Evolutionary conservation across 1,140 invertebrate species (phyloP), one percentile per base, ranked within the genome.

Genomic region (Brachionus koreanus): DNA sequence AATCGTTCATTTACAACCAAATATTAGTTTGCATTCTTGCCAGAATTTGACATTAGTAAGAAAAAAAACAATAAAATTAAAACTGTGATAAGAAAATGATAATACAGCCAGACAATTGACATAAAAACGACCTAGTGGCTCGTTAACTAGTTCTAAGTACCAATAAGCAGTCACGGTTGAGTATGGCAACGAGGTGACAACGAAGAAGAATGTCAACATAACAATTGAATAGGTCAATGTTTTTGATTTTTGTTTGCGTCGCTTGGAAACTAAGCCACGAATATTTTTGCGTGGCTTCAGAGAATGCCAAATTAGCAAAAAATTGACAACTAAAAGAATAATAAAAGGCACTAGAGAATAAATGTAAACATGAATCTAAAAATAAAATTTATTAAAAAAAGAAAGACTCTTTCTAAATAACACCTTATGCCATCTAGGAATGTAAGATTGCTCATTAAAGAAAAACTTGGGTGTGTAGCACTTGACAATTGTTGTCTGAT

Each of bases 161-260:
- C 65, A 69, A 39, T 69, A 69, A 35, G 65, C 65, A 69, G 65
- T 19, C 19, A 16, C 65, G n/a, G 37, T 69, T 43, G 65, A 39
- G 19, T 69, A 69, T n/a, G 65, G 65, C 65, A 69, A 69, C 19
- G 65, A 69, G 37, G 65, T 37, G 9, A 35, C 37, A 37, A 69
- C 37, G n/a, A 69, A 69, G 6, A 69, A 39, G n/a, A 69, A 19
- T 16, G 35, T 69, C n/a, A 69, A 19, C 16, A 39, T 5, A 10
- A 69, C 65, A n/a, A 69, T 69, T 19, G 65, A 16, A 42, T 69
- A 69, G 16, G 65, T 69, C 37, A 69, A 16, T 39, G 65, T 69
- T 69, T 69, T 69, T 69, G 65, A 69, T 69, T 69, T 69, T 39
- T 69, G 13, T 69, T 69, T 69, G 65, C 65, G 65, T 37, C 35